Evolutionary conservation across 2,113 vertebrate genomes (phyloP).

Genomic region (Poeciliopsis occidentalis): DNA sequence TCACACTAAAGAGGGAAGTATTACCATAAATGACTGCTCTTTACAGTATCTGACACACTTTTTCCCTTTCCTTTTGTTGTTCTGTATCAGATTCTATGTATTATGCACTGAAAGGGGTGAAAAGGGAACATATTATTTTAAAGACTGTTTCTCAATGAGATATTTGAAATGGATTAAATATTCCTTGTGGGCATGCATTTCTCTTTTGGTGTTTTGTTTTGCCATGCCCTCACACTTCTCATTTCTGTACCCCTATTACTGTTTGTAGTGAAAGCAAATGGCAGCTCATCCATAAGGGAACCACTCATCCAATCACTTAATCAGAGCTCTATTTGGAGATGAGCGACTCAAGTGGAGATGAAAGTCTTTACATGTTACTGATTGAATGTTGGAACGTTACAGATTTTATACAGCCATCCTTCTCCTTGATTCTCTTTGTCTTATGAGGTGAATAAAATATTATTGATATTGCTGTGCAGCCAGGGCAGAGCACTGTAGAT

Average conservation of each 20-base stretch:
- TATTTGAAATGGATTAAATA: conserved; percentile 57
- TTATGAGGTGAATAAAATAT: background rate
- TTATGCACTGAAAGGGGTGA: conserved; percentile 20
- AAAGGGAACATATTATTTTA: conserved; percentile 30
- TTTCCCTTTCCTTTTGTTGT: conserved; percentile 46
- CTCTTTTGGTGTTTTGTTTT: conserved; percentile 60
- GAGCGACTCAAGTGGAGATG: conserved; percentile 36
- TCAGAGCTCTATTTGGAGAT: conserved; percentile 61
- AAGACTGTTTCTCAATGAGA: conserved; percentile 59
- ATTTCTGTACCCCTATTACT: conserved; percentile 8
- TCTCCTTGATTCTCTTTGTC: conserved; percentile 1
- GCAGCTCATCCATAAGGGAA: conserved; percentile 10
- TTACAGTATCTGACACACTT: conserved; percentile 46
- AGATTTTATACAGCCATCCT: too few species aligned
- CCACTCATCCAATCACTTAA: conserved; percentile 70
- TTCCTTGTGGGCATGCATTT: conserved; percentile 52
- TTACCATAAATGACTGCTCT: conserved; percentile 56
- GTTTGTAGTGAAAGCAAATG: conserved; percentile 11
- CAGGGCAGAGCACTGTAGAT: conserved; percentile 14
- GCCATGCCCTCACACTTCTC: conserved; percentile 19
- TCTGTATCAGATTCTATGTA: conserved; percentile 59
- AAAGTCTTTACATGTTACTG: conserved; percentile 45
- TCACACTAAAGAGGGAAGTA: conserved; percentile 19
- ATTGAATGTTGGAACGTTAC: conserved; percentile 15
- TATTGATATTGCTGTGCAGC: background rate